Percentiles rank a stretch among this genome's conserved stretches.
Evolutionary conservation across 2,113 vertebrate species (phyloP).

Genomic region (Climacteris rufus): DNA sequence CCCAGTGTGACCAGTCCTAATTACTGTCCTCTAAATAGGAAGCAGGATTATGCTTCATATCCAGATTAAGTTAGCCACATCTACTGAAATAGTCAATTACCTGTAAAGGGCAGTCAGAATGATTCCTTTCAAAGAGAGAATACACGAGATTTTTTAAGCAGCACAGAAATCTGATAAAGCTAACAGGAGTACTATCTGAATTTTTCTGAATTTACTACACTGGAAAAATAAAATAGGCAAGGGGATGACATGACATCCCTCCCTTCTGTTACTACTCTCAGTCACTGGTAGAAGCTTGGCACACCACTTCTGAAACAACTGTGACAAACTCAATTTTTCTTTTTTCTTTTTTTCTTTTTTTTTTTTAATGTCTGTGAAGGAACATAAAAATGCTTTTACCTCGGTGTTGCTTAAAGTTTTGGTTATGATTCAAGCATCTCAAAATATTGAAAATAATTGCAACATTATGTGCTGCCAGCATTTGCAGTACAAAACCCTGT

Average conservation of each 20-base stretch:
- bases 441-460: constrained; percentile 34
- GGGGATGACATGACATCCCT: background rate
- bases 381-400: background rate
- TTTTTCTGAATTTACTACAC: background rate
- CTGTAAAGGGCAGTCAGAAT: background rate
- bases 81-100: background rate
- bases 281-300: background rate
- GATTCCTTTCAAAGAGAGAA: background rate
- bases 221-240: background rate
- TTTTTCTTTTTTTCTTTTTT: background rate
- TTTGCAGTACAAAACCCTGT: background rate
- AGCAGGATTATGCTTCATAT: background rate
- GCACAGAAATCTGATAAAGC: background rate
- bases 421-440: constrained; percentile 28
- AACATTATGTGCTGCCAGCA: constrained; percentile 45
- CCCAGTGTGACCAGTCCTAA: background rate
- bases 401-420: background rate
- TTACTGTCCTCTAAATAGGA: background rate
- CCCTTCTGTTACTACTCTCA: background rate
- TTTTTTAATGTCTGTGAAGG: background rate
- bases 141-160: background rate
- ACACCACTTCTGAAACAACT: background rate
- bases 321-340: background rate
- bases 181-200: background rate
- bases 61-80: background rate